These are phyloP conservation scores for Embiotoca jacksoni DNA, from an alignment of 2,113 vertebrate genomes.

Conservation along the genomic window DNA sequence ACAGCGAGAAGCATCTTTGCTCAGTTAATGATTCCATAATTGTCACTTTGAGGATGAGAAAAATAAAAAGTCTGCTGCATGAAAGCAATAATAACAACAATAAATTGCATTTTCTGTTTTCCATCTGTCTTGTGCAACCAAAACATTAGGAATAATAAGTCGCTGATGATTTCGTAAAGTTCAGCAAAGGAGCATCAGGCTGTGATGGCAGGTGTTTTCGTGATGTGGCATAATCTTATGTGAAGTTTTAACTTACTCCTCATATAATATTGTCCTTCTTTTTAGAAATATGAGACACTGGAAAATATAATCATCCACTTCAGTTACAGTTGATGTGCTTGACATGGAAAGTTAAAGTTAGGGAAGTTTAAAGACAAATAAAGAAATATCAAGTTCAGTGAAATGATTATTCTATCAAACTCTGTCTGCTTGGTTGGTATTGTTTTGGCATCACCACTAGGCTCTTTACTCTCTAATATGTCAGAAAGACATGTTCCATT, in stretches of 20 bases:
- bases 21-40: conserved; percentile 23
- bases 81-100: conserved; percentile 21
- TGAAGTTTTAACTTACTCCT: background rate
- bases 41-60: conserved; percentile 28
- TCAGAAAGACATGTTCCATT: no score
- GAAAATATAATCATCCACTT: background rate
- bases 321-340: background rate
- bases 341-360: background rate
- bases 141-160: conserved; percentile 21
- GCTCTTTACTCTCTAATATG: no score
- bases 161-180: conserved; percentile 26
- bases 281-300: conserved; percentile 3
- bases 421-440: no score
- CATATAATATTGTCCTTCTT: background rate
- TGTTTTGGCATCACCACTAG: no score
- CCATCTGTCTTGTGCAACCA: conserved; percentile 26
- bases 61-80: background rate
- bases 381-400: background rate
- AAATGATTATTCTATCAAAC: no score
- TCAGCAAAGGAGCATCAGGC: conserved; percentile 33
- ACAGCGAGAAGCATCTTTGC: conserved; percentile 19
- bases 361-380: background rate
- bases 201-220: conserved; percentile 33
- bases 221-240: conserved; percentile 23
- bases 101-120: conserved; percentile 12